These are phyloP conservation scores for Drosophila macrospina DNA, from an alignment of 2,888 invertebrate genomes.

Conservation along the genomic window DNA sequence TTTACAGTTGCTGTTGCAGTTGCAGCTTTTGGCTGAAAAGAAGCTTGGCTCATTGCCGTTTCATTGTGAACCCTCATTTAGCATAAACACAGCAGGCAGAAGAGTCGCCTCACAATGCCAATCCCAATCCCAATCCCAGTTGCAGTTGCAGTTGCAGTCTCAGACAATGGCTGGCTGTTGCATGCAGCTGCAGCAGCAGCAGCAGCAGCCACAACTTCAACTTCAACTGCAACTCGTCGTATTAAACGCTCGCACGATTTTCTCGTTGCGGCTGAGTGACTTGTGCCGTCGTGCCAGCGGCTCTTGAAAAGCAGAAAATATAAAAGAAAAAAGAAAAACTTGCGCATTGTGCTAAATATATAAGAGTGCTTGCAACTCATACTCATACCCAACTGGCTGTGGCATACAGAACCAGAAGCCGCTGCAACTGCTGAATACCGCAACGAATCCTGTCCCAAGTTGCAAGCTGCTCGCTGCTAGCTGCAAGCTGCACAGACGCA, in stretches of 20 bases:
- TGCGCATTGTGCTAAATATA: conserved; percentile 62
- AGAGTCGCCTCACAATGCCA: conserved; percentile 5
- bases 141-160: no score
- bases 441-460: conserved; percentile 43
- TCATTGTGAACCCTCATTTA: conserved; percentile 74
- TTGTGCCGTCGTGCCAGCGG: conserved; percentile 78
- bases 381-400: no score
- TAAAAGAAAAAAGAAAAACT: conserved; percentile 22
- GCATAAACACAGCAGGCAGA: conserved; percentile 71
- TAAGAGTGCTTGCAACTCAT: conserved; percentile 12
- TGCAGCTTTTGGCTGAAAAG: conserved; percentile 35
- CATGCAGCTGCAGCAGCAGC: conserved; percentile 8
- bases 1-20: conserved; percentile 53
- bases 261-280: conserved; percentile 81
- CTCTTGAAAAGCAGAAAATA: conserved; percentile 37
- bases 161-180: no score
- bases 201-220: conserved; percentile 24
- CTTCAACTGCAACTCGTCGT: conserved; percentile 39
- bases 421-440: conserved; percentile 26
- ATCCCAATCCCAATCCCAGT: no score
- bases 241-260: conserved; percentile 81
- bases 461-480: not conserved
- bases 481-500: not conserved
- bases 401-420: conserved; percentile 16
- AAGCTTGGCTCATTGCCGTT: conserved; percentile 60